phyloP scores from a whole-genome alignment of 2,888 invertebrate genomes.

The Drosophila barbarae region DNA sequence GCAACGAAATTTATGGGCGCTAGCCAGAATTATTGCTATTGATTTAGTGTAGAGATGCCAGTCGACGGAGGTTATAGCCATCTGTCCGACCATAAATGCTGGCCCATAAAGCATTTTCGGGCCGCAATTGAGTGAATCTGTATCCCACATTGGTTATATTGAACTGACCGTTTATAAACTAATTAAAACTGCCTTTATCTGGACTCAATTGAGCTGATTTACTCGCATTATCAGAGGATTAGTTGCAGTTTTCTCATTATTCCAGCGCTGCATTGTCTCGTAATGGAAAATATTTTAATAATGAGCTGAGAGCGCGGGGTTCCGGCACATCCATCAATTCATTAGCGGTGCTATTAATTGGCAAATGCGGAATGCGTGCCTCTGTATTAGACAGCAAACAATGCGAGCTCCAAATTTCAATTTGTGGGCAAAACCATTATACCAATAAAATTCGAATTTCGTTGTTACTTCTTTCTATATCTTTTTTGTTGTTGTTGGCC shows the following conservation, averaged over 20 bases:
- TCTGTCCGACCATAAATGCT: conserved; percentile 47
- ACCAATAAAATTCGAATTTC: conserved; percentile 9
- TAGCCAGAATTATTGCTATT: conserved; percentile 64
- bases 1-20: conserved; percentile 37
- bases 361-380: conserved; percentile 3
- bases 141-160: neutral
- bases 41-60: conserved; percentile 45
- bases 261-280: neutral
- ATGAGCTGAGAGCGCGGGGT: neutral
- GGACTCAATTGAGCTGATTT: conserved; percentile 2
- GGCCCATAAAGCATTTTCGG: conserved; percentile 32
- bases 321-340: conserved; percentile 12
- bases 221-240: conserved; percentile 3
- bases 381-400: conserved; percentile 15
- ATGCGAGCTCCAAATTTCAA: conserved; percentile 1
- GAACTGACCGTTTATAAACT: neutral
- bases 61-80: conserved; percentile 39
- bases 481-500: neutral
- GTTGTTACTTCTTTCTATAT: neutral
- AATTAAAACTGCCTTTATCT: conserved; percentile 13
- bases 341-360: conserved; percentile 24
- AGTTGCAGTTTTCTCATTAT: neutral
- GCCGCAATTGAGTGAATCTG: conserved; percentile 1
- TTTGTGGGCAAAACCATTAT: conserved; percentile 1
- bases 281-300: neutral